Evolutionary conservation across 2,113 vertebrate species (phyloP).

Genomic region (Halcyon senegalensis): DNA sequence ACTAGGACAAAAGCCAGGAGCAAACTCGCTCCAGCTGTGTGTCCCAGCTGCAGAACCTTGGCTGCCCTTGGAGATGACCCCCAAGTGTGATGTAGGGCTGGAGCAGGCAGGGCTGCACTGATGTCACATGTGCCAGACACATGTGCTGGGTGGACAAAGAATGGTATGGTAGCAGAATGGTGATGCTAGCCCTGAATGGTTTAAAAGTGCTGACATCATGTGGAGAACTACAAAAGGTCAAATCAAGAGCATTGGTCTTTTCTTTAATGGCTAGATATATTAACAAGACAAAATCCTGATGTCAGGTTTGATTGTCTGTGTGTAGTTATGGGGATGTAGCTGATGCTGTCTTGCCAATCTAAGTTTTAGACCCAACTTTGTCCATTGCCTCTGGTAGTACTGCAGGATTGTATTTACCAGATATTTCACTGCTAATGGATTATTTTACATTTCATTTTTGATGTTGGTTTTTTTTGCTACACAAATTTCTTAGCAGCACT

Average conservation of each 20-base stretch:
- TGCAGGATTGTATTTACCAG: neutral
- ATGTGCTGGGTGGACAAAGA: rapidly evolving
- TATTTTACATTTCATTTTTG: neutral
- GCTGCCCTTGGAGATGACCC: rapidly evolving
- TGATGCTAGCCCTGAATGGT: neutral
- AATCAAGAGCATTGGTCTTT: neutral
- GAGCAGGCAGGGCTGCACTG: neutral
- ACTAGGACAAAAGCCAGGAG: neutral
- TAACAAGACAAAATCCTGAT: neutral
- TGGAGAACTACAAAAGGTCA: neutral
- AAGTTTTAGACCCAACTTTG: neutral
- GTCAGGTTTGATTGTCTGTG: neutral
- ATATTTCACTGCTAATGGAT: neutral
- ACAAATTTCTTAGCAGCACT: neutral
- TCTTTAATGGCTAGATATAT: neutral
- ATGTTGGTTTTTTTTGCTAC: neutral
- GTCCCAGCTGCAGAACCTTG: neutral
- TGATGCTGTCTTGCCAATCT: neutral
- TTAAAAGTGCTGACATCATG: neutral
- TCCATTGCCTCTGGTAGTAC: neutral
- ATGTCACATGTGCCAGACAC: rapidly evolving
- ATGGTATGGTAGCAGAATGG: neutral
- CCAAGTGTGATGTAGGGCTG: rapidly evolving
- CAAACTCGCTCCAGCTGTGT: neutral
- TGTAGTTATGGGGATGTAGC: rapidly evolving